phyloP scores from a whole-genome alignment of 2,113 vertebrate species.

The Motacilla tschutschensis region DNA sequence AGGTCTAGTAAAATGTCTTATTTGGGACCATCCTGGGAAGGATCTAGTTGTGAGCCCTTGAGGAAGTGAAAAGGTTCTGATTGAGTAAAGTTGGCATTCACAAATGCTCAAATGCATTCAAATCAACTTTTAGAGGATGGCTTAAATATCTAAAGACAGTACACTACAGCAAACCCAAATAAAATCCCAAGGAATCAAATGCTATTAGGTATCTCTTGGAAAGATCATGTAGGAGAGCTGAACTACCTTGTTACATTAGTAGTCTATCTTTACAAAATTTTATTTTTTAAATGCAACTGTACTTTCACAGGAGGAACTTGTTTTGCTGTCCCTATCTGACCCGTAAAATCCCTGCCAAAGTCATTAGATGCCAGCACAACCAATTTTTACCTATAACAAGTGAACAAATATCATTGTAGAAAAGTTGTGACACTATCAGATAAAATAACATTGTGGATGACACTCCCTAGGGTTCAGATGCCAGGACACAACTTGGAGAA shows the following conservation, averaged over 20 bases:
- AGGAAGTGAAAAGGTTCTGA: neutral
- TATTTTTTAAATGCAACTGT: neutral
- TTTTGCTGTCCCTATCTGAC: constrained; percentile 73
- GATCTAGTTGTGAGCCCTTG: neutral
- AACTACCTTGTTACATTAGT: neutral
- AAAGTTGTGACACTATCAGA: neutral
- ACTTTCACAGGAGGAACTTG: constrained; percentile 77
- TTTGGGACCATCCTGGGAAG: neutral
- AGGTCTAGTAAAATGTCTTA: neutral
- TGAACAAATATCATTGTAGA: neutral
- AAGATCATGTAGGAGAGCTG: neutral
- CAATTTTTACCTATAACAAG: constrained; percentile 66
- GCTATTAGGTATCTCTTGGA: neutral
- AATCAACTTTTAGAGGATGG: neutral
- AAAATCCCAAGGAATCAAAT: neutral
- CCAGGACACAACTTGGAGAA: neutral
- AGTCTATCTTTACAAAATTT: neutral
- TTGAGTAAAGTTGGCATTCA: neutral
- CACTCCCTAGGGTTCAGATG: neutral
- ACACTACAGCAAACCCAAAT: neutral
- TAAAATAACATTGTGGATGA: neutral
- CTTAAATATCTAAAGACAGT: neutral
- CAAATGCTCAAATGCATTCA: neutral
- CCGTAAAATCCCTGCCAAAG: constrained; percentile 74
- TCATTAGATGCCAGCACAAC: constrained; percentile 70